phyloP scores from a whole-genome alignment of 1,140 invertebrate species.

The Megalonaias nervosa region DNA sequence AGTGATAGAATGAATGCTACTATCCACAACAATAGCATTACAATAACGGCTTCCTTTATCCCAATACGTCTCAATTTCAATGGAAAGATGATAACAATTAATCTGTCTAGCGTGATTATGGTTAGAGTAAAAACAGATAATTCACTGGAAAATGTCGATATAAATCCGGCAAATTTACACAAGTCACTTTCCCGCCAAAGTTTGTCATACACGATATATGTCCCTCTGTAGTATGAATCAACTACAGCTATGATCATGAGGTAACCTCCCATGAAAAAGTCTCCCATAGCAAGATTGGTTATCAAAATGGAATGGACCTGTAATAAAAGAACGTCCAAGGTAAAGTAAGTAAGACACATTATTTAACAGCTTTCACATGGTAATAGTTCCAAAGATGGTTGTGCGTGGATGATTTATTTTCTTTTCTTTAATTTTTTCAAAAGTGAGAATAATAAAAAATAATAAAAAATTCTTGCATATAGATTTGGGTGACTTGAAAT shows the following conservation, averaged over 20 bases:
- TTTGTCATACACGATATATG: conserved; percentile 74
- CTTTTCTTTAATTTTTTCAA: too few species aligned
- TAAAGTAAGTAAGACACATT: background rate
- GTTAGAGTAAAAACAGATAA: conserved; percentile 79
- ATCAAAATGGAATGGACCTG: conserved; percentile 78
- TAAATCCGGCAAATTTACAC: conserved; percentile 77
- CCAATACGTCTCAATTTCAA: conserved; percentile 70
- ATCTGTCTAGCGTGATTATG: conserved; percentile 76
- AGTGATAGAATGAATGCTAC: conserved; percentile 71
- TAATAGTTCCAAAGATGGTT: too few species aligned
- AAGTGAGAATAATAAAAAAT: too few species aligned
- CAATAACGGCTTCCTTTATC: conserved; percentile 68
- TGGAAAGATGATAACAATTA: conserved; percentile 76
- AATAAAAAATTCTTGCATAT: too few species aligned
- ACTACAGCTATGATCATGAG: conserved; percentile 75
- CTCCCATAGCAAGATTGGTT: conserved; percentile 77
- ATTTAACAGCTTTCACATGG: background rate
- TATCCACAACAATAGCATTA: conserved; percentile 74
- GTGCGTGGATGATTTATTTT: too few species aligned
- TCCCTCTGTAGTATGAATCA: conserved; percentile 74
- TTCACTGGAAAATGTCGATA: conserved; percentile 80
- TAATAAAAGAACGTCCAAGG: conserved; percentile 18
- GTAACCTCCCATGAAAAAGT: conserved; percentile 76
- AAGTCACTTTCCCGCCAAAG: conserved; percentile 73
- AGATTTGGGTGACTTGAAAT: too few species aligned